A percentile compares a stretch with the other conserved stretches of the same genome.
phyloP scores from a whole-genome alignment of 2,113 vertebrate species.

The Corydoras sp. region DNA sequence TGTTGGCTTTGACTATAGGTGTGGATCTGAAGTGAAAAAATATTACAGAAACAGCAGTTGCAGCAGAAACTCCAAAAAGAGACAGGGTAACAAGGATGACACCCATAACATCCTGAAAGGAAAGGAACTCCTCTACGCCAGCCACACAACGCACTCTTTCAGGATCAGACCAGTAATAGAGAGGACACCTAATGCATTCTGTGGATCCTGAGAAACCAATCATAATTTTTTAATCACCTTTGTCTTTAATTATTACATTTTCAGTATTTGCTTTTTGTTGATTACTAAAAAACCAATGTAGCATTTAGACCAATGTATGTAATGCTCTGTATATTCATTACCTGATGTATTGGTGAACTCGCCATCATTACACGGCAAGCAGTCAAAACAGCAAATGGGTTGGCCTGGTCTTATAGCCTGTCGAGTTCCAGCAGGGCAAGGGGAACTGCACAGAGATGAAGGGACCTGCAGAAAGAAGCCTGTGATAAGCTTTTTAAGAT shows the following conservation, averaged over 20 bases:
- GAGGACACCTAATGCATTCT: conserved; percentile 61
- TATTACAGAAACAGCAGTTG: conserved; percentile 47
- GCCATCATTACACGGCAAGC: conserved; percentile 65
- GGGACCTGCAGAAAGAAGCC: conserved; percentile 52
- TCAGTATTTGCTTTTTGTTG: neutral
- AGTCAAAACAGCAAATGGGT: conserved; percentile 66
- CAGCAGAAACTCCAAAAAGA: conserved; percentile 54
- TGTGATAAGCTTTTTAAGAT: neutral
- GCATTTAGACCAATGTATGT: neutral
- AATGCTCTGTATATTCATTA: conserved; percentile 18
- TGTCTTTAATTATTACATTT: neutral
- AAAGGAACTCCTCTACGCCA: conserved; percentile 63
- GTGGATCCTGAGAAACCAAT: conserved; percentile 52
- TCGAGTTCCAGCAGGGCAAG: conserved; percentile 59
- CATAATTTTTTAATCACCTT: neutral
- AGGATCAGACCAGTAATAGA: conserved; percentile 62
- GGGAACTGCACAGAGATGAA: conserved; percentile 55
- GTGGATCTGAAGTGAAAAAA: conserved; percentile 60
- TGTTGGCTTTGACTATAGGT: conserved; percentile 66
- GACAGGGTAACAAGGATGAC: conserved; percentile 56
- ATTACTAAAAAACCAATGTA: neutral
- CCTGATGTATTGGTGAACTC: conserved; percentile 64
- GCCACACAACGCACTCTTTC: conserved; percentile 56
- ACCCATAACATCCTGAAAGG: conserved; percentile 63
- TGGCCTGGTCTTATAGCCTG: conserved; percentile 53